phyloP scores from a whole-genome alignment of 2,113 vertebrate genomes.

The Bambusicola thoracicus region DNA sequence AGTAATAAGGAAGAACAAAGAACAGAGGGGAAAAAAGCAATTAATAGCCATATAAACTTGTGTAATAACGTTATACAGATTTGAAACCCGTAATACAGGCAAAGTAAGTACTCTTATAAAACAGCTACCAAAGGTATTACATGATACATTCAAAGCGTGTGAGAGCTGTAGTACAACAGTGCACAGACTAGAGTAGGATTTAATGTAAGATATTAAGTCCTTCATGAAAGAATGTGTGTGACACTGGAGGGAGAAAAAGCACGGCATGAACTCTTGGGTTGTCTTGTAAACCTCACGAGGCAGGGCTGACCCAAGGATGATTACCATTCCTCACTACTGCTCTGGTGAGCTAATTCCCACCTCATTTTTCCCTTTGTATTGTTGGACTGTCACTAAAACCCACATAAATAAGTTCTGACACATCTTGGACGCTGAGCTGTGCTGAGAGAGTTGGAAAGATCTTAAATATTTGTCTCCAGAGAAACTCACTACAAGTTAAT shows the following conservation, averaged over 20 bases:
- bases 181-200: not conserved
- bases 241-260: not conserved
- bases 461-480: not conserved
- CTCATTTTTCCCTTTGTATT: not conserved
- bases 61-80: not conserved
- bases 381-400: not conserved
- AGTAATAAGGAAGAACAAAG: not conserved
- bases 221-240: not conserved
- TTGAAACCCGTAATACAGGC: not conserved
- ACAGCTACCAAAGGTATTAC: not conserved
- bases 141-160: not conserved
- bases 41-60: not conserved
- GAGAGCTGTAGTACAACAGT: not conserved
- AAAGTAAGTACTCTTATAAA: not conserved
- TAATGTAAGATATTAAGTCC: not conserved
- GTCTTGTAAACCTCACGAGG: not conserved
- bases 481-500: not conserved
- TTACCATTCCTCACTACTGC: not conserved
- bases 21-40: not conserved
- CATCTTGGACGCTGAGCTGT: not conserved
- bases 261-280: not conserved
- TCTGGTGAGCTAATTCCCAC: not conserved
- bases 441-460: not conserved
- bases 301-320: not conserved
- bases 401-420: conserved; percentile 25